A percentile compares a stretch with the other conserved stretches of the same genome.
Evolutionary conservation across 1,140 invertebrate species (phyloP).

Genomic region (Temnothorax curvispinosus): DNA sequence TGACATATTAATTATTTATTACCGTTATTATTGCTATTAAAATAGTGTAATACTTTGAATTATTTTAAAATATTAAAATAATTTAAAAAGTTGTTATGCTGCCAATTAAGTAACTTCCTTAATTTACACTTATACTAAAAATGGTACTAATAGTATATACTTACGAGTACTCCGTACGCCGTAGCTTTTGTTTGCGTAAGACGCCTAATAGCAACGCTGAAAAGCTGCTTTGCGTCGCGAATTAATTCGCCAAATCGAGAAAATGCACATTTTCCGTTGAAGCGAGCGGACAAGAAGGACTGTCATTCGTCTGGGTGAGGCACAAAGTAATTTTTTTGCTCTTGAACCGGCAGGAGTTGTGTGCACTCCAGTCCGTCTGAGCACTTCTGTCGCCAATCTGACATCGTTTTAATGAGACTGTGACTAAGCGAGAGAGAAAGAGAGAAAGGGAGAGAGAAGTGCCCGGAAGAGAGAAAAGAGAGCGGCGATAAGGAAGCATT

Average conservation of each 20-base stretch:
- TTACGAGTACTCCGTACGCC: background rate
- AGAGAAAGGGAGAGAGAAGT: background rate
- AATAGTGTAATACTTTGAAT: background rate
- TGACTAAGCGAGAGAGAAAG: background rate
- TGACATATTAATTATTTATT: background rate
- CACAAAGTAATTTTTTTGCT: constrained; percentile 46
- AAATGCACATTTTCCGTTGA: constrained; percentile 50
- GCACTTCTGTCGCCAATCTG: constrained; percentile 41
- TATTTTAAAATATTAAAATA: background rate
- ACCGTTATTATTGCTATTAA: background rate
- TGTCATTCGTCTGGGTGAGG: background rate
- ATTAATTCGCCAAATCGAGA: constrained; percentile 54
- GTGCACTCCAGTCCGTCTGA: constrained; percentile 55
- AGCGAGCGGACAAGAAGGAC: background rate
- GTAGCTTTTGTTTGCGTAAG: background rate
- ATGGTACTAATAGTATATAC: background rate
- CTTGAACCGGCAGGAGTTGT: constrained; percentile 24
- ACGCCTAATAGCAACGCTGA: background rate
- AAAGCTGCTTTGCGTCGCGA: constrained; percentile 14
- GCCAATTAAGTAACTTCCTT: background rate
- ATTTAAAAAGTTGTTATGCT: background rate
- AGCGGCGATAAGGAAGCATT: constrained; percentile 62
- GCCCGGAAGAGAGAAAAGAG: background rate
- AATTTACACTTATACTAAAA: background rate
- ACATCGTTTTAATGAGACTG: constrained; percentile 59